Percentiles rank a stretch among this genome's conserved stretches.
Conservation (phyloP, 1,140 invertebrate species). For the Pantala flavescens region DNA sequence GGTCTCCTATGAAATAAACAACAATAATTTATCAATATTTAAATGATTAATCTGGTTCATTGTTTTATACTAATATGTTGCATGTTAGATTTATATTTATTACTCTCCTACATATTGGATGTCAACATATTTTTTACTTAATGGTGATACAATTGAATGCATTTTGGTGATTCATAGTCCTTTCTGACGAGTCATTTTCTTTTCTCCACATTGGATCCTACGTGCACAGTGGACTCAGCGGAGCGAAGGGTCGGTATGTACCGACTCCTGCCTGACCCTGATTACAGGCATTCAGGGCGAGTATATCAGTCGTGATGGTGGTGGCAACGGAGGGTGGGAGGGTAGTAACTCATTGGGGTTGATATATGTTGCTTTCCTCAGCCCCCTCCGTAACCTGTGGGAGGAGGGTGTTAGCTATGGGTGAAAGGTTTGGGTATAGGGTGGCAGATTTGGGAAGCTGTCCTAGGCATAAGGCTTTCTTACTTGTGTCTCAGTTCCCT, state of each 20-base stretch:
- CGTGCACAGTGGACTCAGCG: not conserved
- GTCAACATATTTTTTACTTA: not conserved
- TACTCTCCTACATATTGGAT: too few species aligned
- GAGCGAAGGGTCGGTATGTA: slow-evolving; percentile 7
- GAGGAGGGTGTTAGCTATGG: not conserved
- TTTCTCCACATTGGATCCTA: slow-evolving; percentile 1
- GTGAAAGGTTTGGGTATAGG: not conserved
- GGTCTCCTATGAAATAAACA: too few species aligned
- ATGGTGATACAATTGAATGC: not conserved
- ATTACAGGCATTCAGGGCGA: not conserved
- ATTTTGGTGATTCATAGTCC: not conserved
- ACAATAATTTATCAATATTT: too few species aligned
- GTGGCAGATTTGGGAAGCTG: not conserved
- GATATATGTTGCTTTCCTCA: not conserved
- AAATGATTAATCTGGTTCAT: too few species aligned
- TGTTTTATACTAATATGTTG: too few species aligned
- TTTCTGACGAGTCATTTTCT: not conserved
- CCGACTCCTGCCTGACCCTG: slow-evolving; percentile 1
- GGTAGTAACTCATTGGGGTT: not conserved
- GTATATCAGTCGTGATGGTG: not conserved
- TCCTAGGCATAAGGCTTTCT: not conserved
- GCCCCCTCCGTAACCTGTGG: slow-evolving; percentile 1
- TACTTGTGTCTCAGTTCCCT: not conserved
- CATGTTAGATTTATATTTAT: too few species aligned
- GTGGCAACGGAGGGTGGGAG: not conserved